These are phyloP conservation scores for Sipha maydis DNA, from an alignment of 2,888 invertebrate species.

Conservation along the genomic window DNA sequence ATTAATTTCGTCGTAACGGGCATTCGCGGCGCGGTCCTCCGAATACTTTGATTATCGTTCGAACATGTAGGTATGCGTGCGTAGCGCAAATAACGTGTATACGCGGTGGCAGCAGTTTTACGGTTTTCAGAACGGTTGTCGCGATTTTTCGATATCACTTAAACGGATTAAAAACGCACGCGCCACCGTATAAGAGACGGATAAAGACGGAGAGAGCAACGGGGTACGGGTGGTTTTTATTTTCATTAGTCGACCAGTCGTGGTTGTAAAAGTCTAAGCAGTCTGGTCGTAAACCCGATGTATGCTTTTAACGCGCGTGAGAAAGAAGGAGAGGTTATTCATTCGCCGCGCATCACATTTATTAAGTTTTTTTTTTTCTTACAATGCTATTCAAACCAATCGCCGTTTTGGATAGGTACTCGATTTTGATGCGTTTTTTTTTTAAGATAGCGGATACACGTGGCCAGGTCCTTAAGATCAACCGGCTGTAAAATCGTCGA, in stretches of 20 bases:
- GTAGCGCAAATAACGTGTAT: not conserved
- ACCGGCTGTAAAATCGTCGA: not conserved
- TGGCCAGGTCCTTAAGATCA: not conserved
- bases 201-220: not conserved
- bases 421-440: too few relatives aligned
- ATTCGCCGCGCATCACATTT: not conserved
- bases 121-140: conserved; percentile 2
- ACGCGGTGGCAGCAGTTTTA: not conserved
- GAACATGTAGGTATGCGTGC: not conserved
- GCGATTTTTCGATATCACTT: conserved; percentile 45
- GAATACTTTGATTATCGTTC: too few relatives aligned
- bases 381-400: not conserved
- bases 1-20: too few relatives aligned
- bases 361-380: not conserved
- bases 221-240: conserved; percentile 10
- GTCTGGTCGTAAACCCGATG: not conserved
- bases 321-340: not conserved
- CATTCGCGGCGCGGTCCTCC: too few relatives aligned
- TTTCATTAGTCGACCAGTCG: not conserved
- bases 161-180: conserved; percentile 49
- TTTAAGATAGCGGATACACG: too few relatives aligned
- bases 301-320: not conserved
- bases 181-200: not conserved
- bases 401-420: not conserved
- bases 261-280: conserved; percentile 20